phyloP scores from a whole-genome alignment of 1,140 invertebrate genomes.

The Heterodera schachtii region DNA sequence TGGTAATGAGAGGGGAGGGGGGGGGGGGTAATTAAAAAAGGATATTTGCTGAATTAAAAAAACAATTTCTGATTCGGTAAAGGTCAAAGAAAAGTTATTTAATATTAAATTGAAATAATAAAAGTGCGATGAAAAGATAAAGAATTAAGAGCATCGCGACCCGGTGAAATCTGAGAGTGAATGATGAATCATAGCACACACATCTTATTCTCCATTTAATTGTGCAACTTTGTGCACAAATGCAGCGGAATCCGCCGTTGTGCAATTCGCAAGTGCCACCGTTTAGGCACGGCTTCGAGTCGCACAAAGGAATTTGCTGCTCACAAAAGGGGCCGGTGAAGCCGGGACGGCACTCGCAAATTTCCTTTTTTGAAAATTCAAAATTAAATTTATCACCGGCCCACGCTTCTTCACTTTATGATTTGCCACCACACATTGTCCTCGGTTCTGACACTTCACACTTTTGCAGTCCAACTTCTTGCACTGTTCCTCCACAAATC shows the following conservation, averaged over 20 bases:
- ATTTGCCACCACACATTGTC: constrained; percentile 77
- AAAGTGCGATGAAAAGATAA: no score
- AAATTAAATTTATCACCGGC: not conserved
- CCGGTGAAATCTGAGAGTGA: constrained; percentile 77
- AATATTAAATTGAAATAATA: no score
- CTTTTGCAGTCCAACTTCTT: constrained; percentile 81
- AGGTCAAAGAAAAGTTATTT: no score
- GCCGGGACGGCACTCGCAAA: constrained; percentile 82
- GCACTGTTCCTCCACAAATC: constrained; percentile 80
- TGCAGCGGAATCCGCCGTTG: constrained; percentile 84
- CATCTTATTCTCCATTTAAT: not conserved
- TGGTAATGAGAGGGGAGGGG: constrained; percentile 21
- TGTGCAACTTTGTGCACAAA: constrained; percentile 74
- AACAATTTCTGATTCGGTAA: no score
- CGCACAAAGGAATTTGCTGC: constrained; percentile 89
- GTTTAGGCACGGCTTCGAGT: constrained; percentile 88
- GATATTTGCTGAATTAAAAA: no score
- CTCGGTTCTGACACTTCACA: constrained; percentile 86
- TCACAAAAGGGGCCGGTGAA: constrained; percentile 90
- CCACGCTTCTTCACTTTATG: constrained; percentile 59
- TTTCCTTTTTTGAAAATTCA: constrained; percentile 31
- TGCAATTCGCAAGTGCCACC: constrained; percentile 85
- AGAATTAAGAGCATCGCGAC: constrained; percentile 75
- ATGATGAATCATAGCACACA: no score
- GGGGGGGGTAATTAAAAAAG: no score